Percentiles rank a stretch among this genome's conserved stretches.
These are phyloP conservation scores for Aspiorhynchus laticeps DNA, from an alignment of 2,113 vertebrate genomes.

Conservation along the genomic window DNA sequence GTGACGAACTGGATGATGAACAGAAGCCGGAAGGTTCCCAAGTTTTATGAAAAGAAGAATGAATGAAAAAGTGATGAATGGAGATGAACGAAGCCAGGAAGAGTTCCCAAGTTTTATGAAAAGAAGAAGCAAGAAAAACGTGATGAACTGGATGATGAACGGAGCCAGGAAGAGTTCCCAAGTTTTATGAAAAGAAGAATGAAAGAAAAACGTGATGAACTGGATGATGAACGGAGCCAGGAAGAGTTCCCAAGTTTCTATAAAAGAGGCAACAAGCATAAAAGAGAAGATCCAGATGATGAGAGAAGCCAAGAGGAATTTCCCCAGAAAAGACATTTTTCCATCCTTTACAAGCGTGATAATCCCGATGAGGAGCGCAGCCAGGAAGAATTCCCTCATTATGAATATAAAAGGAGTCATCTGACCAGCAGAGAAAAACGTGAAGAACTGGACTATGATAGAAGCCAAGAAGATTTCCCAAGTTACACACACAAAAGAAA, in stretches of 20 bases:
- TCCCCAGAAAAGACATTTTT: conserved; percentile 61
- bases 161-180: conserved; percentile 63
- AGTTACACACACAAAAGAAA: conserved; percentile 44
- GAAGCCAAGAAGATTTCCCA: conserved; percentile 62
- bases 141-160: conserved; percentile 58
- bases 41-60: conserved; percentile 61
- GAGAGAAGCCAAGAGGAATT: conserved; percentile 73
- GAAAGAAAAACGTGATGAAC: conserved; percentile 49
- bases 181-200: conserved; percentile 62
- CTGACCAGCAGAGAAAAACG: conserved; percentile 44
- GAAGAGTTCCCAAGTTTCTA: conserved; percentile 59
- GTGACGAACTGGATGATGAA: conserved; percentile 58
- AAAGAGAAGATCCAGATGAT: conserved; percentile 60
- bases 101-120: conserved; percentile 59
- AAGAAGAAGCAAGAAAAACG: conserved; percentile 57
- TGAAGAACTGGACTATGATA: conserved; percentile 59
- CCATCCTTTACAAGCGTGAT: conserved; percentile 40
- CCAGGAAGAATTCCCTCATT: conserved; percentile 62
- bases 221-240: conserved; percentile 67
- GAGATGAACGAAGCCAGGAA: conserved; percentile 69
- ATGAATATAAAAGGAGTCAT: conserved; percentile 44
- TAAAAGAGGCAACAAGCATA: conserved; percentile 60
- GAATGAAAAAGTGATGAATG: conserved; percentile 42
- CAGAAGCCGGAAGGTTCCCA: conserved; percentile 64
- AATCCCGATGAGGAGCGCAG: conserved; percentile 63